Percentiles rank a stretch among this genome's conserved stretches.
Conservation (phyloP, 2,797 vertebrate genomes). For the Prionace glauca region DNA sequence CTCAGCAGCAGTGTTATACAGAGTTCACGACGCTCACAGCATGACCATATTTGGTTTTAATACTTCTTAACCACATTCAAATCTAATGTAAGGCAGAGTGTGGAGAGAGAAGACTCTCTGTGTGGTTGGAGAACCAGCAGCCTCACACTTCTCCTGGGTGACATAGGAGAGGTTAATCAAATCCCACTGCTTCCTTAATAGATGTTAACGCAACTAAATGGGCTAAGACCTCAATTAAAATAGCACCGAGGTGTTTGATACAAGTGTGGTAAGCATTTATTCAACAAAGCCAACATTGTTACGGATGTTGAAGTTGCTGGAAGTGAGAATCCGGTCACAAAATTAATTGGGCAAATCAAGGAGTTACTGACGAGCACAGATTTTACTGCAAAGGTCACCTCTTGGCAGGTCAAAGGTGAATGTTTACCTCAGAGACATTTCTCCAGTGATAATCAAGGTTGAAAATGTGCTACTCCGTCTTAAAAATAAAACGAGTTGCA, state of each 20-base stretch:
- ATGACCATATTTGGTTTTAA: background rate
- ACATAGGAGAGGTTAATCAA: background rate
- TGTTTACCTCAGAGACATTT: background rate
- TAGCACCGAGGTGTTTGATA: background rate
- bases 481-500: background rate
- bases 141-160: background rate
- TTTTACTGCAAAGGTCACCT: background rate
- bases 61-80: background rate
- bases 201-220: background rate
- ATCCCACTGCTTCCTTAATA: background rate
- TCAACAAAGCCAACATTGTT: background rate
- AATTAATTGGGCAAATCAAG: background rate
- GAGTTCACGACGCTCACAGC: background rate
- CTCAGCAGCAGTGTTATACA: background rate
- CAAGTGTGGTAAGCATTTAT: background rate
- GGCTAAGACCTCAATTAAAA: conserved; percentile 7
- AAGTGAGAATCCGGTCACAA: background rate
- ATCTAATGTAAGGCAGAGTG: background rate
- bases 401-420: background rate
- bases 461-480: background rate
- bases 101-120: background rate
- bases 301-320: background rate
- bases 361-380: background rate
- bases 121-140: background rate
- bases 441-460: background rate